Conservation (phyloP, 2,113 vertebrate genomes). For the Poecile atricapillus region DNA sequence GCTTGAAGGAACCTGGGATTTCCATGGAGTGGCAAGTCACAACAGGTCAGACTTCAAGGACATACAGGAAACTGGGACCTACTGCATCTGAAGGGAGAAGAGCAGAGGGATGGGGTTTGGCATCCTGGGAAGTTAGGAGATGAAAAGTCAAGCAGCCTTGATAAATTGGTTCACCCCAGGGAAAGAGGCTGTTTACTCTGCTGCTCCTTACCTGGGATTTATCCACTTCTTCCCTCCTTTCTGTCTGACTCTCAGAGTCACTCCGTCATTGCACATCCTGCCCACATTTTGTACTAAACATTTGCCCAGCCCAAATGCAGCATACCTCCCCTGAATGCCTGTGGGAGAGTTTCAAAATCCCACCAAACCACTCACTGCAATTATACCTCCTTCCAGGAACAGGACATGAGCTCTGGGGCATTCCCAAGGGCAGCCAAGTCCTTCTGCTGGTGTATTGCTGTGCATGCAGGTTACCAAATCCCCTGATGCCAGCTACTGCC, state of each 20-base stretch:
- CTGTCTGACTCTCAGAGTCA: not conserved
- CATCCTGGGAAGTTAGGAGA: not conserved
- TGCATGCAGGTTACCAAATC: not conserved
- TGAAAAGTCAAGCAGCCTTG: not conserved
- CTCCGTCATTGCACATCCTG: not conserved
- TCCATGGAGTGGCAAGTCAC: accelerated
- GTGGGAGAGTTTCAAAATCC: not conserved
- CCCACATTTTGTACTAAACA: not conserved
- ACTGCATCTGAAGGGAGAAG: not conserved
- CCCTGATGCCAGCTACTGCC: not conserved
- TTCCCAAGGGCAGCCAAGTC: not conserved
- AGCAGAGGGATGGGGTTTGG: not conserved
- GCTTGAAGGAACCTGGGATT: not conserved
- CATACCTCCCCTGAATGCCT: not conserved
- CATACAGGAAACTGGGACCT: not conserved
- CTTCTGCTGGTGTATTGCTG: not conserved
- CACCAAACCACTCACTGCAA: not conserved
- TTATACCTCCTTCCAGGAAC: not conserved
- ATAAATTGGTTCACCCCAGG: not conserved
- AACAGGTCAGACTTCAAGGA: not conserved
- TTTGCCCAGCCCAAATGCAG: not conserved
- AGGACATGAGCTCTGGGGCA: not conserved
- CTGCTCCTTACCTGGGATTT: not conserved
- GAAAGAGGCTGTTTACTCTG: not conserved
- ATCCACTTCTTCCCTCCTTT: not conserved